Percentiles rank a stretch among this genome's conserved stretches.
Evolutionary conservation across 2,888 invertebrate genomes (phyloP).

Genomic region (Cremastinae sp.): DNA sequence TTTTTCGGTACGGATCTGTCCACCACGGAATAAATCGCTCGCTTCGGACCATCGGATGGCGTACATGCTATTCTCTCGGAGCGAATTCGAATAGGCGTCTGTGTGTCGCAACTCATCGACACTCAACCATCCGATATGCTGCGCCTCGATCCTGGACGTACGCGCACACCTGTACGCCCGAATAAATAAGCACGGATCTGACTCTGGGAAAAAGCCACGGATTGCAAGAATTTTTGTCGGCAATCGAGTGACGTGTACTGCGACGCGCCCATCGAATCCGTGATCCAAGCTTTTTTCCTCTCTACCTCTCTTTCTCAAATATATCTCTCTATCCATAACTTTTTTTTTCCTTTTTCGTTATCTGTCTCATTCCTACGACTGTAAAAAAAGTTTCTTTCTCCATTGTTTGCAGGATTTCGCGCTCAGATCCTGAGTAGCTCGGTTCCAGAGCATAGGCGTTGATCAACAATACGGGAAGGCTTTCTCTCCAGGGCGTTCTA

Average conservation of each 20-base stretch:
- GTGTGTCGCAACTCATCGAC: conserved; percentile 17
- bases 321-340: neutral
- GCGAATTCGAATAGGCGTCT: neutral
- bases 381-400: conserved; percentile 7
- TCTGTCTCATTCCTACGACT: neutral
- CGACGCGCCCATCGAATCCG: conserved; percentile 4
- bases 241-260: conserved; percentile 51
- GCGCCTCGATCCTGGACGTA: neutral
- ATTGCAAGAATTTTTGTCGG: conserved; percentile 57
- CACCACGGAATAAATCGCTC: conserved; percentile 59
- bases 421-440: conserved; percentile 24
- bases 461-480: conserved; percentile 12
- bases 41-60: conserved; percentile 58
- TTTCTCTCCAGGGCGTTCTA: conserved; percentile 8
- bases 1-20: conserved; percentile 17
- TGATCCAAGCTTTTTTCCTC: conserved; percentile 35
- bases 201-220: conserved; percentile 36
- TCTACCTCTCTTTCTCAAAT: neutral
- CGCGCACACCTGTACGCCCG: conserved; percentile 23
- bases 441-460: conserved; percentile 2
- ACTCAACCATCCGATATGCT: conserved; percentile 18
- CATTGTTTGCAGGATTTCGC: conserved; percentile 29
- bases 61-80: conserved; percentile 37
- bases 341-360: conserved; percentile 9
- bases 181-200: conserved; percentile 55